phyloP scores from a whole-genome alignment of 1,140 invertebrate genomes.

The silkworm (Bombyx mori) region DNA sequence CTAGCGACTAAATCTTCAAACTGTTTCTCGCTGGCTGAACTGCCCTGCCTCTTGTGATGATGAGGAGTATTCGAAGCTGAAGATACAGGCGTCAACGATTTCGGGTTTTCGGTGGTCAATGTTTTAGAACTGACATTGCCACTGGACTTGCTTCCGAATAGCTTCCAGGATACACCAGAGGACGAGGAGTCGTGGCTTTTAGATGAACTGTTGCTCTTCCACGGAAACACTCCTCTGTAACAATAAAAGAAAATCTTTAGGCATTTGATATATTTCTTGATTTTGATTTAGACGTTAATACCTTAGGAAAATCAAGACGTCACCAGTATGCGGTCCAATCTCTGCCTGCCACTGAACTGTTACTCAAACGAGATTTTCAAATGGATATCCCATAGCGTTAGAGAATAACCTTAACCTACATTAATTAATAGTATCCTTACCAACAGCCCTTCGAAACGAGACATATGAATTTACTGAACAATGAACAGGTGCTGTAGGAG shows the following conservation, averaged over 20 bases:
- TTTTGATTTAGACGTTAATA: too few species aligned
- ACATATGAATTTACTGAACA: too few species aligned
- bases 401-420: too few species aligned
- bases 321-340: too few species aligned
- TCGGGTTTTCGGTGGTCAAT: slow-evolving; percentile 33
- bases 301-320: too few species aligned
- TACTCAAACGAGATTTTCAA: too few species aligned
- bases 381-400: too few species aligned
- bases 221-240: slow-evolving; percentile 77
- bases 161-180: slow-evolving; percentile 33
- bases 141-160: slow-evolving; percentile 57
- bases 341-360: too few species aligned
- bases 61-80: slow-evolving; percentile 58
- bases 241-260: slow-evolving; percentile 33
- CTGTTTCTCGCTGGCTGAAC: slow-evolving; percentile 65
- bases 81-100: slow-evolving; percentile 47
- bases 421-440: too few species aligned
- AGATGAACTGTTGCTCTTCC: slow-evolving; percentile 70
- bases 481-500: too few species aligned
- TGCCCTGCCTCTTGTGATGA: slow-evolving; percentile 61
- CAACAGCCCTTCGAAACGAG: too few species aligned
- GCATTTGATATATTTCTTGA: not conserved
- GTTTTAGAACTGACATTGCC: slow-evolving; percentile 40
- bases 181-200: slow-evolving; percentile 33
- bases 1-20: slow-evolving; percentile 74